Evolutionary conservation across 2,888 invertebrate genomes (phyloP), one percentile per base, ranked within the genome.

Genomic region (Zygogramma bicolorata): DNA sequence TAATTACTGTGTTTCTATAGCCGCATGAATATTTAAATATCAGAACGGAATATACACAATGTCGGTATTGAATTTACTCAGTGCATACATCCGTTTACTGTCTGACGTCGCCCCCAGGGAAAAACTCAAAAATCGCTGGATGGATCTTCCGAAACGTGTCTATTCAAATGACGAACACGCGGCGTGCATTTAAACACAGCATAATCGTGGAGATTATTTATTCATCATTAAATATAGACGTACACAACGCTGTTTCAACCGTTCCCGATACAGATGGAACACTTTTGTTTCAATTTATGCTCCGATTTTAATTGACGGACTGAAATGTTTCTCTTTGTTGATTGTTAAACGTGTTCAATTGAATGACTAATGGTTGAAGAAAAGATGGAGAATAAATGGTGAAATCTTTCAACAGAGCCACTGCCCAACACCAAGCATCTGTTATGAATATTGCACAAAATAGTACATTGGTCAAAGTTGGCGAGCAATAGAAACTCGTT

Each of bases 1-100:
- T 87, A 87, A 87, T 87, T 87, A 87, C 87, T 85, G 84, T 81
- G 85, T 83, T 86, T 86, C 86, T 85, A 87, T 87, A 85, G 86
- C 82, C 75, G 76, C 79, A 84, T 87, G 85, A 86, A 87, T 87
- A 86, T 86, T 87, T 87, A 86, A 87, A 82, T 83, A 81, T 81
- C 79, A 81, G 80, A 83, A 82, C 82, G 79, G 82, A 84, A 85
- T 86, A 84, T 84, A 85, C 84, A 86, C 85, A 85, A 85, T 83
- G 84, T 82, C 82, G 84, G 84, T 85, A 85, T 85, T 85, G 84
- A 85, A 85, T 85, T 85, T 84, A 83, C 81, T 79, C 79, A 81
- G 79, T 80, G 80, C 81, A 82, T 81, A 82, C 78, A 79, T 72
- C 77, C 75, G 78, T 76, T 79, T 77, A 77, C 76, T 76, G 73